A percentile compares a stretch with the other conserved stretches of the same genome.
Conservation (phyloP, 2,888 invertebrate species). For the Pecten maximus region DNA sequence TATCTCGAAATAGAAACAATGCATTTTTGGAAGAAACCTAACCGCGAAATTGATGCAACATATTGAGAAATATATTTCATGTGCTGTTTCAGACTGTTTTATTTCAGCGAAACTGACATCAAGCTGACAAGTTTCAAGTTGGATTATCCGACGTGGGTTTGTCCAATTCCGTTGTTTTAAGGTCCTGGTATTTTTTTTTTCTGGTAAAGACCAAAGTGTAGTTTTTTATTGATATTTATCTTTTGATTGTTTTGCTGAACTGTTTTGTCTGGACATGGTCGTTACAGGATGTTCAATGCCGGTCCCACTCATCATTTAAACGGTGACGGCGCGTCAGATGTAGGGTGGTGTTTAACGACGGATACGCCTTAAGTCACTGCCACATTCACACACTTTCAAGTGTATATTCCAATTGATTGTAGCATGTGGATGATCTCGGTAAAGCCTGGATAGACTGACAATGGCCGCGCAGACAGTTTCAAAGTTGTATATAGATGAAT, state of each 20-base stretch:
- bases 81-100: background rate
- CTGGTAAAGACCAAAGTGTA: background rate
- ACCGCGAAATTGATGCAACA: background rate
- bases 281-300: background rate
- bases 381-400: background rate
- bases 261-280: background rate
- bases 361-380: background rate
- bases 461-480: too few relatives aligned
- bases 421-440: background rate
- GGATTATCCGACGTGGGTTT: background rate
- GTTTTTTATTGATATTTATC: background rate
- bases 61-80: background rate
- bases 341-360: background rate
- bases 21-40: background rate
- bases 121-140: background rate
- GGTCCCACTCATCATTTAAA: background rate
- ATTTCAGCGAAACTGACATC: background rate
- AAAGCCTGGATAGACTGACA: background rate
- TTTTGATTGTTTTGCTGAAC: background rate
- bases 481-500: too few relatives aligned
- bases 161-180: slow-evolving; percentile 17
- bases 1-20: background rate
- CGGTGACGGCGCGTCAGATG: background rate
- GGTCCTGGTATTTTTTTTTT: background rate
- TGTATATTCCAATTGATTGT: background rate